phyloP scores from a whole-genome alignment of 2,113 vertebrate species.

The Paedocypris sp. region DNA sequence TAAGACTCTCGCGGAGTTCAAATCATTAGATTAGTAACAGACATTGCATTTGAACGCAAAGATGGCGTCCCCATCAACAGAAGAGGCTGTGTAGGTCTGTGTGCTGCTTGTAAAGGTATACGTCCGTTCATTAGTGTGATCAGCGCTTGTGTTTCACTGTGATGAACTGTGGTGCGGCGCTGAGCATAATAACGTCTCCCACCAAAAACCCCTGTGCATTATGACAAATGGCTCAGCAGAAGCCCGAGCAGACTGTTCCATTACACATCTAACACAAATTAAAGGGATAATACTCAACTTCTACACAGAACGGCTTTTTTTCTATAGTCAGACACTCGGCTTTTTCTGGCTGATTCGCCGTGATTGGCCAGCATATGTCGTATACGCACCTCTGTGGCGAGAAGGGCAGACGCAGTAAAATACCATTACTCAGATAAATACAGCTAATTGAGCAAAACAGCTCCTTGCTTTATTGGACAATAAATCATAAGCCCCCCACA shows the following conservation, averaged over 20 bases:
- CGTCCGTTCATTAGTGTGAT: neutral
- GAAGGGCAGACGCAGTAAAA: conserved; percentile 25
- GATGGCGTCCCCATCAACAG: too few species aligned
- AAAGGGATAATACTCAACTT: conserved; percentile 27
- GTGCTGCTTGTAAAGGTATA: neutral
- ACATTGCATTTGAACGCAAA: too few species aligned
- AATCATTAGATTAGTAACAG: too few species aligned
- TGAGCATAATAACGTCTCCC: conserved; percentile 40
- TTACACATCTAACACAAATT: conserved; percentile 24
- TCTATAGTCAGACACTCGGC: too few species aligned
- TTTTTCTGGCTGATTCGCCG: conserved; percentile 27
- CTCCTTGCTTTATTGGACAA: conserved; percentile 35
- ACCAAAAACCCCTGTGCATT: conserved; percentile 24
- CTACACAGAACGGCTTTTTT: conserved; percentile 24
- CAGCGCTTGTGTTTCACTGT: neutral
- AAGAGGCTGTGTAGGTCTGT: neutral
- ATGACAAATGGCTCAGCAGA: conserved; percentile 31
- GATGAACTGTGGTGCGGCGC: neutral
- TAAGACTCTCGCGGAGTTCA: too few species aligned
- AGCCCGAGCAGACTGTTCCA: conserved; percentile 34
- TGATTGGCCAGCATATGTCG: conserved; percentile 13
- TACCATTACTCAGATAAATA: conserved; percentile 38
- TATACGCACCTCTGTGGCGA: conserved; percentile 16
- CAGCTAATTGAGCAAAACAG: conserved; percentile 44
- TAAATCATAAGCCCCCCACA: conserved; percentile 24